Base-by-base conservation (phyloP, 2,797 vertebrate species). In the Pseudomugil tenellus region DNA sequence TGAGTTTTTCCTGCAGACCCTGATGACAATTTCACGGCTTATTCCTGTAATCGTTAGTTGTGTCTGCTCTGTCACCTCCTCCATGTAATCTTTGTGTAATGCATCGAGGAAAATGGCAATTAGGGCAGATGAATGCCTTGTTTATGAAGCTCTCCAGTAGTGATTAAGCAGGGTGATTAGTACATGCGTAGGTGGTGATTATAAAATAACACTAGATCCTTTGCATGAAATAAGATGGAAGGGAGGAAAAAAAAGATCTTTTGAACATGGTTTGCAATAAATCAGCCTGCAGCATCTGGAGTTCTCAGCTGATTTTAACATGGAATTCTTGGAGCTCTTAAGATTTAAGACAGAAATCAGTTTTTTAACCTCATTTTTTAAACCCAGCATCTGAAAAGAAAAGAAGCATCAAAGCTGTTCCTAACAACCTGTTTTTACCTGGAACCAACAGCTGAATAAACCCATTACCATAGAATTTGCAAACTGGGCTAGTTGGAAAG, bases 151-250 rank as follows among this genome's bases (percentile, higher is more conserved):
- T 82, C 81, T 80, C 64, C 68, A 63, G 72, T 70, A 74, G 79
- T 86, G 91, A 92, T 90, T 90, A 86, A 83, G 82, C 73, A n/a
- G 25, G 55, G 79, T 89, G 89, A 94, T 92, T 90, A 92, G 81
- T 79, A 82, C 81, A 87, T 72, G 72, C 79, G 87, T 86, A 85
- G 84, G 77, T 70, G 79, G 77, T 84, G 74, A 89, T 91, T 92
- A 88, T 79, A 68, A 87, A 91, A 89, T 74, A 86, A 58, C 68
- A 74, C 68, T 31, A 32, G 63, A 69, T 37, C 63, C 21, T 73
- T 76, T 75, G 67, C 63, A 70, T 74, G 58, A 70, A 53, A 70
- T 55, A 54, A 85, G 79, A 85, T 74, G 19, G 34, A 72, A 58
- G 37, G 41, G 63, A 35, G 34, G 35, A 61, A 35, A 52, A 48